A percentile compares a stretch with the other conserved stretches of the same genome.
Conservation (phyloP, 2,113 vertebrate species). For the Cebidichthys violaceus region DNA sequence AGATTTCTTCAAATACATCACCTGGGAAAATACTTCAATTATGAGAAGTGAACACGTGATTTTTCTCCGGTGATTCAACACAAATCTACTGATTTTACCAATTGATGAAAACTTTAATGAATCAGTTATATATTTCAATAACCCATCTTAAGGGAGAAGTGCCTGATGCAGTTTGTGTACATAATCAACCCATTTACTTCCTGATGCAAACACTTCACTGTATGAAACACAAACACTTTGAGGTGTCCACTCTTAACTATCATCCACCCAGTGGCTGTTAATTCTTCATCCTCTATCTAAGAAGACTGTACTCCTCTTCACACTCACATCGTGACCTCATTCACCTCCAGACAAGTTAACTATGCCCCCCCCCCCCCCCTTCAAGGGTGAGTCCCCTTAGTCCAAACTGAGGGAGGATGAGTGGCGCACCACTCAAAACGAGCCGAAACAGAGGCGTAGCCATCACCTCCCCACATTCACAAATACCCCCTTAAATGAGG, state of each 20-base stretch:
- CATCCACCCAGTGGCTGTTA: slow-evolving; percentile 49
- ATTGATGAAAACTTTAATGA: background rate
- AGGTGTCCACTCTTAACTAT: slow-evolving; percentile 38
- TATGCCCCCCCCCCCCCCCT: slow-evolving; percentile 16
- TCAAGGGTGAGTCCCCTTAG: slow-evolving; percentile 28
- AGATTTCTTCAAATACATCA: background rate
- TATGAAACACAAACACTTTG: slow-evolving; percentile 49
- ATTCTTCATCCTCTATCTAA: slow-evolving; percentile 42
- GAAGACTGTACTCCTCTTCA: slow-evolving; percentile 63
- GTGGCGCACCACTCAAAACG: slow-evolving; percentile 69
- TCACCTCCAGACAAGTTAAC: slow-evolving; percentile 77
- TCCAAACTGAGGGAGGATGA: slow-evolving; percentile 61
- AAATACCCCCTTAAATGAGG: slow-evolving; percentile 79
- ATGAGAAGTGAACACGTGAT: background rate
- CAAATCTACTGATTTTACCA: background rate
- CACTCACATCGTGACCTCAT: slow-evolving; percentile 60
- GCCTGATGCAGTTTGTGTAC: background rate
- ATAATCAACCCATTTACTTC: slow-evolving; percentile 39
- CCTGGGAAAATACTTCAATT: background rate
- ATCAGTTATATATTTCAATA: background rate
- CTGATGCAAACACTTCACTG: slow-evolving; percentile 23
- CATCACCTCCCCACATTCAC: slow-evolving; percentile 82
- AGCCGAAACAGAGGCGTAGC: slow-evolving; percentile 77
- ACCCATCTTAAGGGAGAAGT: background rate
- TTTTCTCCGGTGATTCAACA: background rate